Conservation (phyloP, 2,113 vertebrate genomes). For the Podarcis muralis region DNA sequence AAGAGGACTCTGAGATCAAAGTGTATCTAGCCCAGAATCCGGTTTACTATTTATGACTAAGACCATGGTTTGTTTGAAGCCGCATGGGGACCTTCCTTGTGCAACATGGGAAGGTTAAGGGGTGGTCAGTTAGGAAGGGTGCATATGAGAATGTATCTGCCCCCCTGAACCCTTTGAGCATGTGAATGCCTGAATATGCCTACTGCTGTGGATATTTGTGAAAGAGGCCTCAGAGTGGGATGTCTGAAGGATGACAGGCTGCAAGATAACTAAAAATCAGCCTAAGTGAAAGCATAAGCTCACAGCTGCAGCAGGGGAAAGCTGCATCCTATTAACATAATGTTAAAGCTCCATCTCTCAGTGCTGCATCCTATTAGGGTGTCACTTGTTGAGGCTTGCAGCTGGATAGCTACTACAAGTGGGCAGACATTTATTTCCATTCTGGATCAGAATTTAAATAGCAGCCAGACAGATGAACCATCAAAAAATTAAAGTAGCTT, state of each 20-base stretch:
- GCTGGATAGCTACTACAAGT: conserved; percentile 16
- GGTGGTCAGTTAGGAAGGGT: too few species aligned
- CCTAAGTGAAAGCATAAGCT: neutral
- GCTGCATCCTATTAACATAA: conserved; percentile 5
- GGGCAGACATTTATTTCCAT: conserved; percentile 15
- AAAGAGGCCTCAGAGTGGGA: neutral
- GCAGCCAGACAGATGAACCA: conserved; percentile 50
- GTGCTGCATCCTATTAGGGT: neutral
- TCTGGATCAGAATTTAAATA: conserved; percentile 50
- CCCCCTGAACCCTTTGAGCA: too few species aligned
- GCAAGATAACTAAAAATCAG: neutral
- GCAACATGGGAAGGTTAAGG: too few species aligned
- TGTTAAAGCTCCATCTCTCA: neutral
- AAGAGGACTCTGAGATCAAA: neutral
- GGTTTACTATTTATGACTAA: neutral
- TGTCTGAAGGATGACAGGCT: neutral
- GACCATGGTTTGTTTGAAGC: too few species aligned
- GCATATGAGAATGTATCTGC: too few species aligned
- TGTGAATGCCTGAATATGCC: too few species aligned
- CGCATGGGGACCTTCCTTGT: too few species aligned
- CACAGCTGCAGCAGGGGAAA: neutral
- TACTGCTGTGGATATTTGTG: neutral
- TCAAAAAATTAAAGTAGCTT: conserved; percentile 27
- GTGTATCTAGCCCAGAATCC: neutral
- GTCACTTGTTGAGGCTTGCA: conserved; percentile 19